phyloP scores from a whole-genome alignment of 1,140 invertebrate species.

The Rhyzopertha dominica region DNA sequence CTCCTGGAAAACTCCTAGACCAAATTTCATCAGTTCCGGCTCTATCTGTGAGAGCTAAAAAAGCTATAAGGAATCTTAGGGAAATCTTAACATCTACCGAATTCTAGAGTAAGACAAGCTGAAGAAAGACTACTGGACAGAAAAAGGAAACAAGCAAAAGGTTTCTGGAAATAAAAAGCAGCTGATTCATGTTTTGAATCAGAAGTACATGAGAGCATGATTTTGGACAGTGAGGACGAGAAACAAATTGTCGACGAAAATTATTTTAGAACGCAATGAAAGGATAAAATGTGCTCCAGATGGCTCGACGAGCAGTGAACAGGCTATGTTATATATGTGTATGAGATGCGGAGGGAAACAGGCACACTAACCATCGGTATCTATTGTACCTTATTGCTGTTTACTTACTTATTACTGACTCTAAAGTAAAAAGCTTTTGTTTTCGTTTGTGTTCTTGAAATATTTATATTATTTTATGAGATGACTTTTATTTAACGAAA shows the following conservation, averaged over 20 bases:
- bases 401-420: too few relatives aligned
- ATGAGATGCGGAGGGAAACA: too few relatives aligned
- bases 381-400: too few relatives aligned
- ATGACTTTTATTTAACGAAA: too few relatives aligned
- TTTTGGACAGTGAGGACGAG: background rate
- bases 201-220: too few relatives aligned
- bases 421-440: too few relatives aligned
- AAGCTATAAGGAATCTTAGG: background rate
- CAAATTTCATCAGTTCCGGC: background rate
- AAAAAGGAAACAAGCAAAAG: constrained; percentile 2
- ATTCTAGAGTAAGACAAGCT: background rate
- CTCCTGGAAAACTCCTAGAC: background rate
- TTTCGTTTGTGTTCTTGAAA: too few relatives aligned
- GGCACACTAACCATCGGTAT: too few relatives aligned
- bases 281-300: constrained; percentile 6
- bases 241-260: background rate
- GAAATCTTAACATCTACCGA: background rate
- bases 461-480: too few relatives aligned
- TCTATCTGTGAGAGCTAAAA: background rate
- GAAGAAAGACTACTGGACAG: background rate
- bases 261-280: constrained; percentile 3
- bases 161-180: too few relatives aligned
- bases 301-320: constrained; percentile 13
- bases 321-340: too few relatives aligned
- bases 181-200: too few relatives aligned